phyloP scores from a whole-genome alignment of 2,113 vertebrate genomes.

The Typhlomys cinereus region DNA sequence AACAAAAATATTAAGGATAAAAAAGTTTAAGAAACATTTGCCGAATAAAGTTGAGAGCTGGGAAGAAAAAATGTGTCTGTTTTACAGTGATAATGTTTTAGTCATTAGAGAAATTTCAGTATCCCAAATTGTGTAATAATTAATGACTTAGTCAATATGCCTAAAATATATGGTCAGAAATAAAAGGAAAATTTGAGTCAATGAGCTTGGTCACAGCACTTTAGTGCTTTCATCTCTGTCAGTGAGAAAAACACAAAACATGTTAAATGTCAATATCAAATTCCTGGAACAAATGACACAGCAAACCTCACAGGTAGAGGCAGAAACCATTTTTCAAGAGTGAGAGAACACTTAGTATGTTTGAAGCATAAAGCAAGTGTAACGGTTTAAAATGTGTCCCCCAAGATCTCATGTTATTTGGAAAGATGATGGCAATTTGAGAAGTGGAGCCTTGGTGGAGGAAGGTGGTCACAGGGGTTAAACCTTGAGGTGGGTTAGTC shows the following conservation, averaged over 20 bases:
- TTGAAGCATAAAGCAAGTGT: background rate
- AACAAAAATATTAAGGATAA: background rate
- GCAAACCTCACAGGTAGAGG: background rate
- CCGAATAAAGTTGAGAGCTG: background rate
- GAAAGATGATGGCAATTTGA: too few relatives aligned
- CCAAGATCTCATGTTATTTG: too few relatives aligned
- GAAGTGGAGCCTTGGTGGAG: too few relatives aligned
- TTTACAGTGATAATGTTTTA: background rate
- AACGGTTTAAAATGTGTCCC: too few relatives aligned
- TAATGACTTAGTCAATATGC: background rate
- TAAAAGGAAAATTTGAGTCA: background rate
- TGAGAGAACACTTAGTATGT: background rate
- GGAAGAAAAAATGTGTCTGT: background rate
- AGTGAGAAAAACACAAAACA: background rate
- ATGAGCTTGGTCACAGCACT: background rate
- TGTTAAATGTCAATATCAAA: background rate
- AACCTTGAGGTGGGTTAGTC: too few relatives aligned
- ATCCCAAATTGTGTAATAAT: background rate
- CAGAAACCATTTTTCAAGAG: background rate
- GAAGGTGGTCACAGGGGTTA: too few relatives aligned
- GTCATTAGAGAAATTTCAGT: background rate
- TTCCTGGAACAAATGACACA: too few relatives aligned
- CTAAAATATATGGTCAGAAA: background rate
- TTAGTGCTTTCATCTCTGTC: background rate
- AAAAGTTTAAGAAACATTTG: background rate